Base-by-base conservation (phyloP, 2,888 invertebrate genomes). In the Xylocampa areola region DNA sequence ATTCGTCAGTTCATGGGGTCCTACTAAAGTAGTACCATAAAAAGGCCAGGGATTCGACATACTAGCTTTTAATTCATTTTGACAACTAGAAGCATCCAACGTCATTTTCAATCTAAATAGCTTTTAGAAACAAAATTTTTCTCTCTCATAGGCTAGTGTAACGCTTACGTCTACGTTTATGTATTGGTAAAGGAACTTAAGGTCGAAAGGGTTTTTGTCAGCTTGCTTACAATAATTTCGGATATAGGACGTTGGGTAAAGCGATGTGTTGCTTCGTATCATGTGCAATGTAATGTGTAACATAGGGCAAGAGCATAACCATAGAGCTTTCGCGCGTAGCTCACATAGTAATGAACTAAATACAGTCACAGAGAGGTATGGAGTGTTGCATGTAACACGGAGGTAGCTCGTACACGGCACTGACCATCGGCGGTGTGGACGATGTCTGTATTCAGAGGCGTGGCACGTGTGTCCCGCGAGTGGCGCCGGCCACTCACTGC, bases 381-480 rank as follows among this genome's bases (percentile, higher is more conserved):
- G 53, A 57, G 60, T 68, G 69, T 70, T 82, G 85, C 86, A 87
- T 84, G 84, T 63, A 61, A 70, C 84, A 78, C 79, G 66, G 74
- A 68, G 68, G 55, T 58, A 58, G 51, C 36, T 23, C 51, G 53
- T 33, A 43, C 45, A 51, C 68, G 68, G 74, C 75, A 60, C 70
- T 50, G 45, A 30, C 68, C n/a, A n/a, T n/a, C n/a, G n/a, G n/a
- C n/a, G n/a, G n/a, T n/a, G n/a, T n/a, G n/a, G 37, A 40, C 64
- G 75, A 74, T 76, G 89, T 87, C 87, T 89, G 90, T 88, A 89
- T 89, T 91, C 89, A 88, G 90, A 88, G 88, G 77, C 65, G 78
- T 13, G 32, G 68, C 11, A 30, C 23, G 16, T 25, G 44, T 13
- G 44, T 33, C 36, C 48, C 57, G n/a, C 30, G 47, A 55, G 41